phyloP scores from a whole-genome alignment of 2,113 vertebrate genomes.

The Benitochromis conjunctus region DNA sequence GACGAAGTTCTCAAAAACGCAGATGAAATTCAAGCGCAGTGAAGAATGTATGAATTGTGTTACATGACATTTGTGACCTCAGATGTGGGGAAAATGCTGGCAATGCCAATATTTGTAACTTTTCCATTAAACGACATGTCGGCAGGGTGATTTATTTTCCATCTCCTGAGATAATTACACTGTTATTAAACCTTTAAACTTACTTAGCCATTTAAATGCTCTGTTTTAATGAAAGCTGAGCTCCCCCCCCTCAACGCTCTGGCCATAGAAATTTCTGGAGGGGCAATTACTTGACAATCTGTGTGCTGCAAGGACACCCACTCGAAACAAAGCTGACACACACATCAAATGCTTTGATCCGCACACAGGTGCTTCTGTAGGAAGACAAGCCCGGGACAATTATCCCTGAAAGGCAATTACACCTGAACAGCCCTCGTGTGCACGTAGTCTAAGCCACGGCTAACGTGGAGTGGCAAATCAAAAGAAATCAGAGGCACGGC shows the following conservation, averaged over 20 bases:
- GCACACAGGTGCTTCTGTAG: slow-evolving; percentile 70
- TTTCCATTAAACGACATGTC: background rate
- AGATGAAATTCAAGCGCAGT: background rate
- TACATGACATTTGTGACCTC: background rate
- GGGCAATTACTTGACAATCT: slow-evolving; percentile 56
- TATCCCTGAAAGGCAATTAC: slow-evolving; percentile 71
- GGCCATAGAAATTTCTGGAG: slow-evolving; percentile 52
- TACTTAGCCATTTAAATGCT: slow-evolving; percentile 29
- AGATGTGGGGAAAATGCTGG: background rate
- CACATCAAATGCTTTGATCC: slow-evolving; percentile 72
- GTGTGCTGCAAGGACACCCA: slow-evolving; percentile 44
- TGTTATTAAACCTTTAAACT: slow-evolving; percentile 32
- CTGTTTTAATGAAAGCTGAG: background rate
- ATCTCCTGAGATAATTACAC: slow-evolving; percentile 3
- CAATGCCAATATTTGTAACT: background rate
- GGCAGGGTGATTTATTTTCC: background rate
- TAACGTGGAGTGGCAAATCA: slow-evolving; percentile 66
- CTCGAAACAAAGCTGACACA: slow-evolving; percentile 68
- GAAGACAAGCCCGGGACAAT: slow-evolving; percentile 61
- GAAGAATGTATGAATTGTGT: background rate
- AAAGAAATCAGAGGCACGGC: slow-evolving; percentile 60
- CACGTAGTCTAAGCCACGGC: slow-evolving; percentile 36
- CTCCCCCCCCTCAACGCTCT: slow-evolving; percentile 1
- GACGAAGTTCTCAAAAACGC: background rate
- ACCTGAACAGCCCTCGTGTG: slow-evolving; percentile 64